These are phyloP conservation scores for Pandemis corylana DNA, from an alignment of 2,888 invertebrate species.

Conservation along the genomic window DNA sequence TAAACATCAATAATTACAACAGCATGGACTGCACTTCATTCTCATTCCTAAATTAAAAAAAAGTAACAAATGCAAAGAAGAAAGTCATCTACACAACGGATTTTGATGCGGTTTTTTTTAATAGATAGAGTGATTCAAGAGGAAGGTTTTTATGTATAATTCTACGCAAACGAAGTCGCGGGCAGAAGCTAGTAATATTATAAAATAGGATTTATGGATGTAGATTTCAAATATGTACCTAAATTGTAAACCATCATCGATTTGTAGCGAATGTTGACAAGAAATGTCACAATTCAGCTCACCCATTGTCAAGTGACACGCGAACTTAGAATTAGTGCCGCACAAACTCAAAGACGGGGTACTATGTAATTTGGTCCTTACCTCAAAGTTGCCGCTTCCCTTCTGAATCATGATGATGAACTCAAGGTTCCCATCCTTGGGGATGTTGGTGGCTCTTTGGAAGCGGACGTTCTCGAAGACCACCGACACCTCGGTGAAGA, in stretches of 20 bases:
- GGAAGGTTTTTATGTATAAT: no score
- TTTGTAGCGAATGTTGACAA: not conserved
- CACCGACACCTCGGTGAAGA: conserved; percentile 90
- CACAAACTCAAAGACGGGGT: not conserved
- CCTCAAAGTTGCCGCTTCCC: conserved; percentile 88
- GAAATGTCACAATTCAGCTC: not conserved
- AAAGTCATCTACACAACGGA: no score
- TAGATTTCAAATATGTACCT: no score
- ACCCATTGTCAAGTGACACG: not conserved
- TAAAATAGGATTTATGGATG: no score
- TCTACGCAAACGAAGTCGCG: no score
- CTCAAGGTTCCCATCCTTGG: conserved; percentile 86
- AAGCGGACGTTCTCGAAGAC: conserved; percentile 94
- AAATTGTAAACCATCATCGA: not conserved
- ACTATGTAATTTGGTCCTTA: conserved; percentile 48
- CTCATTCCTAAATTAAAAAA: no score
- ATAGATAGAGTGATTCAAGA: no score
- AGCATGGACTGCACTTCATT: no score
- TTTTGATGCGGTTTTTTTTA: no score
- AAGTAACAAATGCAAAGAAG: no score
- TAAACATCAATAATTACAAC: no score
- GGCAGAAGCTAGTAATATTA: no score
- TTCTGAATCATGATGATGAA: conserved; percentile 89
- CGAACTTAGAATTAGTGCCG: not conserved
- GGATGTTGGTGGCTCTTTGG: conserved; percentile 92